Evolutionary conservation across 2,113 vertebrate genomes (phyloP), one percentile per base, ranked within the genome.

Genomic region (Rhegmatorhina hoffmannsi): DNA sequence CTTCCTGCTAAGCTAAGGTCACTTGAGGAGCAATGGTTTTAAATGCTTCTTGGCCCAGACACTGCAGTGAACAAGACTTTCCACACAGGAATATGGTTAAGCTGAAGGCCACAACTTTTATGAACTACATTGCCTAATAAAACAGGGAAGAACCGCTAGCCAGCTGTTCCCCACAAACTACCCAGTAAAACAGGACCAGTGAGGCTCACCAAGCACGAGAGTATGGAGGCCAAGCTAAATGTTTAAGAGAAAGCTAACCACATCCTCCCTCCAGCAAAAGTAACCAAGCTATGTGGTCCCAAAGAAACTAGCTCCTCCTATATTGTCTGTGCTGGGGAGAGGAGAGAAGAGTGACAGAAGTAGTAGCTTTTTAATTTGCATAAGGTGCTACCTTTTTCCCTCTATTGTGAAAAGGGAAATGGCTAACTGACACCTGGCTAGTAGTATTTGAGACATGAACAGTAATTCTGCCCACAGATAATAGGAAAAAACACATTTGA

Each of bases 61-160:
- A 0, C 66, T 69, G 62, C 74, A 91, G 44, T 91, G 94, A 95
- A 84, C 73, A 91, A 96, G 89, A 87, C 60, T 96, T 97, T 97
- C 95, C 96, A 94, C 74, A 76, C 23, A 96, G 87, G 36, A 84
- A 69, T 84, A 92, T 66, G 78, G 93, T 92, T 97, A 95, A 95
- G 64, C n/a, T 64, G 60, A 80, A 89, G 94, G 91, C 95, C 17
- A 0, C 91, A 91, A 20, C 49, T 91, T 96, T 94, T 92, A 95
- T 87, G 74, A 82, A 85, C 89, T 95, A 85, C 84, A 94, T 46
- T 84, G 81, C 95, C 43, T 95, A 97, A 91, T 95, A 95, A 96
- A 97, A 76, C 62, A 89, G 74, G 84, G 91, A 96, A 84, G 77
- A 93, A 91, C 91, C 44, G 0, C 94, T 76, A 84, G 66, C 74